Evolutionary conservation across 2,888 invertebrate genomes (phyloP), one percentile per base, ranked within the genome.

Genomic region (Pyrgus malvae): DNA sequence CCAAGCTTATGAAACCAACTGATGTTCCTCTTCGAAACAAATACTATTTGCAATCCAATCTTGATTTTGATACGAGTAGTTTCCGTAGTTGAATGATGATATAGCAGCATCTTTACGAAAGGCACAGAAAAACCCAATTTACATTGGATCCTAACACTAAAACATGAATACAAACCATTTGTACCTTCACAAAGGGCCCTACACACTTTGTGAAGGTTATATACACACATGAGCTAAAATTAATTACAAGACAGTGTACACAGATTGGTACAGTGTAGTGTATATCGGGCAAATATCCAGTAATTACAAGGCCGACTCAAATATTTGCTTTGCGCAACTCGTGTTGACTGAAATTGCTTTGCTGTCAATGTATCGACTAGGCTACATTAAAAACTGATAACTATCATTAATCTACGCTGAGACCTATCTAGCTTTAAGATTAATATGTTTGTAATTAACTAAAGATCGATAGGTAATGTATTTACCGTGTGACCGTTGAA

Each of bases 311-410:
- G 72, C 68, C 65, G 61, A 65, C 59, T 65, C 67, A 77, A 80
- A 79, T 79, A 76, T 83, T 84, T 78, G 70, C 66, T 66, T 76
- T 77, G 70, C 74, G 76, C 77, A 53, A 53, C 44, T 27, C 44
- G 29, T 38, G 38, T 45, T 53, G 31, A 12, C 44, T 53, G 53
- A 29, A 53, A 45, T 53, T 53, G 53, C 37, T 45, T 53, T 45
- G 45, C 53, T 45, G 45, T 53, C 51, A 51, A 44, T 45, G 38
- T 31, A 53, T 53, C 37, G 37, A 11, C 29, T 53, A 4, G 33
- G 11, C 40, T 42, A 12, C 19, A 51, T 35, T 51, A 51, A 27
- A 51, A 51, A 51, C 27, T 51, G 51, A 51, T 51, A 35, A 42
- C 37, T 37, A 51, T 51, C 51, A 51, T 37, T 51, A 51, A 51